A percentile compares a stretch with the other conserved stretches of the same genome.
Evolutionary conservation across 2,113 vertebrate species (phyloP).

Genomic region (Ictalurus punctatus): DNA sequence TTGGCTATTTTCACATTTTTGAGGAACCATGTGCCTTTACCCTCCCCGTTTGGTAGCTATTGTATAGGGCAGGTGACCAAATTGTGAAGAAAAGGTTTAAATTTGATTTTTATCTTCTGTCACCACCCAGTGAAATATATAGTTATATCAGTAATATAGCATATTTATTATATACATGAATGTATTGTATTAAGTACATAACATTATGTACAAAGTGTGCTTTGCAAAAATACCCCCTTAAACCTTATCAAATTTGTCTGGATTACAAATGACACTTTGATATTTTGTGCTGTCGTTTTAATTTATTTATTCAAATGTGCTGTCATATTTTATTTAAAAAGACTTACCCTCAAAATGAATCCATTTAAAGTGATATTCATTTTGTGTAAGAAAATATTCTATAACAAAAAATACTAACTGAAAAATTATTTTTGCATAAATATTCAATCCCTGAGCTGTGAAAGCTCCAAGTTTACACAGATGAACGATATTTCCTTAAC

Average conservation of each 20-base stretch:
- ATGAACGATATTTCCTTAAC: too few relatives aligned
- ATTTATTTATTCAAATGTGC: too few relatives aligned
- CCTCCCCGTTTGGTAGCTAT: not conserved
- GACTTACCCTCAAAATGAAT: not conserved
- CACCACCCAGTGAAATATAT: not conserved
- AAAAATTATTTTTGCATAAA: not conserved
- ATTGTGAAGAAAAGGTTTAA: not conserved
- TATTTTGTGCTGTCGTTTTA: too few relatives aligned
- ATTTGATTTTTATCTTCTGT: not conserved
- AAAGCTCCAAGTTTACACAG: too few relatives aligned
- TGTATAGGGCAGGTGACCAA: not conserved
- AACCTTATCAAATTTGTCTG: too few relatives aligned
- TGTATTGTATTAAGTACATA: too few relatives aligned
- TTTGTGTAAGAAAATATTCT: not conserved
- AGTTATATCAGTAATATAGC: not conserved
- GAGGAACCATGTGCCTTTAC: not conserved
- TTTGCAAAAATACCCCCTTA: not conserved
- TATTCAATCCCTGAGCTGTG: not conserved
- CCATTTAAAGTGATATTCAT: not conserved
- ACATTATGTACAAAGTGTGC: not conserved
- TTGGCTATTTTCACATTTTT: not conserved
- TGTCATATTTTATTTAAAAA: too few relatives aligned
- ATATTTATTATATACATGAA: too few relatives aligned
- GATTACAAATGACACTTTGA: too few relatives aligned
- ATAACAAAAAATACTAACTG: not conserved